Evolutionary conservation across 2,888 invertebrate species (phyloP).

Genomic region (Phalera bucephala): DNA sequence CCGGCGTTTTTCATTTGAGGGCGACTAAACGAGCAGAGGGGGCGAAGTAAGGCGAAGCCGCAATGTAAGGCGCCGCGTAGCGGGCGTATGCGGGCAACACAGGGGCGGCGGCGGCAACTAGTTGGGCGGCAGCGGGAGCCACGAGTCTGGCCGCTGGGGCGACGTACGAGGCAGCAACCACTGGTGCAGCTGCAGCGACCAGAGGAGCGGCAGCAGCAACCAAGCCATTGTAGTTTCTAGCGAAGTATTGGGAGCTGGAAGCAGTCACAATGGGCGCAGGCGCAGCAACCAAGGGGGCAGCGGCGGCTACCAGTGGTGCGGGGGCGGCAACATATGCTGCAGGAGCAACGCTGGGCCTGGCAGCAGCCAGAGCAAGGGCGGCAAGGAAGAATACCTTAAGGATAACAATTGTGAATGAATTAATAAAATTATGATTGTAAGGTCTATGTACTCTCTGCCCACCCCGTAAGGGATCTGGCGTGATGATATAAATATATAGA

Average conservation of each 20-base stretch:
- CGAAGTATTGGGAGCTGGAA: slow-evolving; percentile 84
- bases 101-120: slow-evolving; percentile 39
- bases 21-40: slow-evolving; percentile 61
- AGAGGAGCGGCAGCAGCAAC: slow-evolving; percentile 75
- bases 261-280: slow-evolving; percentile 85
- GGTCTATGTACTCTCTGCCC: no score
- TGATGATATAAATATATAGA: no score
- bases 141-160: slow-evolving; percentile 36
- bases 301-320: slow-evolving; percentile 63
- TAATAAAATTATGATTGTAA: no score
- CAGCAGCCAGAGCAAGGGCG: slow-evolving; percentile 66
- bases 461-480: no score
- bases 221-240: slow-evolving; percentile 82
- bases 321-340: slow-evolving; percentile 58
- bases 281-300: slow-evolving; percentile 58
- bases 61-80: slow-evolving; percentile 40
- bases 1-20: slow-evolving; percentile 56
- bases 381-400: slow-evolving; percentile 67
- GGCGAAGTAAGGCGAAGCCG: slow-evolving; percentile 43
- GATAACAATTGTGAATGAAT: no score
- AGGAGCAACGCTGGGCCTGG: slow-evolving; percentile 37
- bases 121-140: slow-evolving; percentile 42
- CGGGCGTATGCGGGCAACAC: slow-evolving; percentile 45
- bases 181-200: slow-evolving; percentile 69
- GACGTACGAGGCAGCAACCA: slow-evolving; percentile 41